Base-by-base conservation (phyloP, 2,888 invertebrate genomes). In the Xylocampa areola region DNA sequence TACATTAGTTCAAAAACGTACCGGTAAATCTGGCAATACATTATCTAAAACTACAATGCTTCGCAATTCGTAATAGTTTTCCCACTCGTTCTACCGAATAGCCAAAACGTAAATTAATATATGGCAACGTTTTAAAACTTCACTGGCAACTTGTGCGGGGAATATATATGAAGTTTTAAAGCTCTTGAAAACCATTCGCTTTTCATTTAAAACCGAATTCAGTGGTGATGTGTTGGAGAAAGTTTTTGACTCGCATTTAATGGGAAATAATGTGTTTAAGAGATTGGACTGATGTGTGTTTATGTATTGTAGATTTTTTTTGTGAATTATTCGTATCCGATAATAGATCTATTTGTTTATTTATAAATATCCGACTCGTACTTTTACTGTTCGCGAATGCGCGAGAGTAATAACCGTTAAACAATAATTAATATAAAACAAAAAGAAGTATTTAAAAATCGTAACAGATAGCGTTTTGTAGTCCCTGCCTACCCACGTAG, bases 171-270 rank as follows among this genome's bases (percentile, higher is more conserved):
- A 63, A 73, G 59, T 67, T 65, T 51, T 44, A 67, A 69, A 70
- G 70, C 70, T 70, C 57, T 72, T 69, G 54, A 19, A 53, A 68
- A 61, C 57, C 58, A 61, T 71, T 73, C 68, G 29, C 43, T 64
- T 64, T 60, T 60, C 48, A 64, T 64, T 64, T 64, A 68, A 49
- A 57, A 30, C 23, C 32, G 52, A 45, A 59, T 60, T 47, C 50
- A 59, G 25, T 68, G 1, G 33, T 29, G 47, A 49, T 47, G 30
- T 55, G 47, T 48, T n/a, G 6, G 35, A 11, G 4, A 6, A 68
- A 63, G 47, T 53, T 67, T 59, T 39, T 54, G 47, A 40, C 29
- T 47, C n/a, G 29, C 29, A 40, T 54, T 44, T 23, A 37, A 49
- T 50, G 27, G 17, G 14, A 48, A 49, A 41, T 55, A 36, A 43